A percentile compares a stretch with the other conserved stretches of the same genome.
phyloP scores from a whole-genome alignment of 2,113 vertebrate species.

The Tenrec ecaudatus region DNA sequence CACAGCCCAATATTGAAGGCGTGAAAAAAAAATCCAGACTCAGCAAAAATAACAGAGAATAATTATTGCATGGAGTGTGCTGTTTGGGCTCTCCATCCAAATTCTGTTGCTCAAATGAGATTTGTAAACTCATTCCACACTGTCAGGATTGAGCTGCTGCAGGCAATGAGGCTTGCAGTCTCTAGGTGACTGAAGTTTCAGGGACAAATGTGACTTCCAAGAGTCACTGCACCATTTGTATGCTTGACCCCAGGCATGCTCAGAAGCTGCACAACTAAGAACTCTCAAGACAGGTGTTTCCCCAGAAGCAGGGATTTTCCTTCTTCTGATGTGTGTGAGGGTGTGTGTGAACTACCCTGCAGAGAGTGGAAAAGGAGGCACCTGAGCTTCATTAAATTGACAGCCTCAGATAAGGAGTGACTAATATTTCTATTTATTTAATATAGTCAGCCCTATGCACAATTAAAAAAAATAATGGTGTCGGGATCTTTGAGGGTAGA shows the following conservation, averaged over 20 bases:
- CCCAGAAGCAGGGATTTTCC: background rate
- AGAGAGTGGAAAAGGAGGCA: background rate
- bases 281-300: slow-evolving; percentile 57
- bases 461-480: slow-evolving; percentile 5
- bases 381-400: background rate
- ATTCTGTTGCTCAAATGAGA: slow-evolving; percentile 49
- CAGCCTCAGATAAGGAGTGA: background rate
- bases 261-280: slow-evolving; percentile 8
- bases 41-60: slow-evolving; percentile 42
- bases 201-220: slow-evolving; percentile 72
- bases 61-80: background rate
- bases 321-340: background rate
- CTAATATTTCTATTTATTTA: background rate
- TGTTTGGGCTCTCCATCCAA: slow-evolving; percentile 35
- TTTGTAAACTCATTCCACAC: slow-evolving; percentile 63
- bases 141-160: slow-evolving; percentile 52
- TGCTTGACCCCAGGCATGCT: slow-evolving; percentile 4
- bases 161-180: slow-evolving; percentile 75
- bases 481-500: background rate
- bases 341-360: background rate
- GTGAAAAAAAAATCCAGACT: background rate
- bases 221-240: slow-evolving; percentile 75
- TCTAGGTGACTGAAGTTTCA: slow-evolving; percentile 83
- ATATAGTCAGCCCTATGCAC: background rate
- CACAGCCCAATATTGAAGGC: background rate